Base-by-base conservation (phyloP, 1,140 invertebrate species). In the Plectus sambesii region DNA sequence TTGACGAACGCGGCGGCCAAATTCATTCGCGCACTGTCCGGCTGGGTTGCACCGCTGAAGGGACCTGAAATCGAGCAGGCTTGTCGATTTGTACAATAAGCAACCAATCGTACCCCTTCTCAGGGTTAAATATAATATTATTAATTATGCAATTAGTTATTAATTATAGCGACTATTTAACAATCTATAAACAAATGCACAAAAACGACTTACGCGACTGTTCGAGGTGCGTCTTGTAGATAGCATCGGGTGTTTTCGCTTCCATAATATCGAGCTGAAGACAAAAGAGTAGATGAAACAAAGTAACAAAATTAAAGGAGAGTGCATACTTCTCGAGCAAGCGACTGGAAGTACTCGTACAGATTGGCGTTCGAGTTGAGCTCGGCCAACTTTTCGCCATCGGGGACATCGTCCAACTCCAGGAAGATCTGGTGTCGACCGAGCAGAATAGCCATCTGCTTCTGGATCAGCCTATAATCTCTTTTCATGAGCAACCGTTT, bases 1-100 rank as follows among this genome's bases (percentile, higher is more conserved):
- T 98, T 98, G 0, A 99, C 94, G 73, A 99, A 97, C 47, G 89
- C 93, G 0, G 93, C 85, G 0, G 94, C 92, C 4, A 99, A 73
- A 74, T 98, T 98, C 69, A 64, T 49, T 0, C 66, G 51, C 23
- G 55, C 40, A 20, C 48, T 61, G 38, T 67, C 63, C 2, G 58
- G 37, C 25, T 47, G 43, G 2, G 53, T 30, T 5, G 58, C 26
- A 3, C 44, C 46, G 15, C 57, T 57, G 40, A 62, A 62, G 2
- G 60, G 60, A 25, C 43, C 42, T 49, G n/a, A n/a, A n/a, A 8
- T 38, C 33, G 24, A 23, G 8, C 9, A 15, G 8, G 17, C 9
- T 19, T n/a, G 33, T 6, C 9, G 9, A 8, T 22, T 23, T 47
- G 20, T 19, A 53, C n/a, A n/a, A n/a, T n/a, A n/a, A n/a, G n/a